These are phyloP conservation scores for Lasaia peninsularis DNA, from an alignment of 1,140 invertebrate species.

Conservation along the genomic window DNA sequence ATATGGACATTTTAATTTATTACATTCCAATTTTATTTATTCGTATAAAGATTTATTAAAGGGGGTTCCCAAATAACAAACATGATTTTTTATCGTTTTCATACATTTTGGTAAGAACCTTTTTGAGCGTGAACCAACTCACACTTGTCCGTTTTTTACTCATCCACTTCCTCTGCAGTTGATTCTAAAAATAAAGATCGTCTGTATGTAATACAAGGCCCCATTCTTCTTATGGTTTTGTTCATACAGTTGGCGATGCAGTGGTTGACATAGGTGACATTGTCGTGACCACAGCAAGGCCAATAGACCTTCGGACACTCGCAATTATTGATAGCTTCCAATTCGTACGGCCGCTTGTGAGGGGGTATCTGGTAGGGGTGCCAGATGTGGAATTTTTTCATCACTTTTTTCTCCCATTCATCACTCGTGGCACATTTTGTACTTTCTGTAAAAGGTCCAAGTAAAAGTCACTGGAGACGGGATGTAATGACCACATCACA, in stretches of 20 bases:
- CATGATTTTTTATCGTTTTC: too few relatives aligned
- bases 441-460: too few relatives aligned
- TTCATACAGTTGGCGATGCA: constrained; percentile 39
- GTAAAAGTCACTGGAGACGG: too few relatives aligned
- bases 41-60: too few relatives aligned
- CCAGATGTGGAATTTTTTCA: constrained; percentile 22
- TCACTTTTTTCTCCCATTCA: constrained; percentile 1
- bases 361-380: constrained; percentile 30
- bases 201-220: constrained; percentile 43
- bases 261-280: constrained; percentile 37
- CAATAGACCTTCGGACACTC: constrained; percentile 42
- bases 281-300: constrained; percentile 35
- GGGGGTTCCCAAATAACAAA: too few relatives aligned
- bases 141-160: neutral
- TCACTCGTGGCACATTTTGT: too few relatives aligned
- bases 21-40: too few relatives aligned
- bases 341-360: constrained; percentile 20
- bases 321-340: constrained; percentile 33
- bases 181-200: constrained; percentile 6
- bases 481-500: too few relatives aligned
- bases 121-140: too few relatives aligned
- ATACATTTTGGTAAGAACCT: too few relatives aligned
- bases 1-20: too few relatives aligned
- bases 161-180: neutral
- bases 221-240: constrained; percentile 22